Conservation (phyloP, 2,113 vertebrate species). For the Daubentonia madagascariensis region DNA sequence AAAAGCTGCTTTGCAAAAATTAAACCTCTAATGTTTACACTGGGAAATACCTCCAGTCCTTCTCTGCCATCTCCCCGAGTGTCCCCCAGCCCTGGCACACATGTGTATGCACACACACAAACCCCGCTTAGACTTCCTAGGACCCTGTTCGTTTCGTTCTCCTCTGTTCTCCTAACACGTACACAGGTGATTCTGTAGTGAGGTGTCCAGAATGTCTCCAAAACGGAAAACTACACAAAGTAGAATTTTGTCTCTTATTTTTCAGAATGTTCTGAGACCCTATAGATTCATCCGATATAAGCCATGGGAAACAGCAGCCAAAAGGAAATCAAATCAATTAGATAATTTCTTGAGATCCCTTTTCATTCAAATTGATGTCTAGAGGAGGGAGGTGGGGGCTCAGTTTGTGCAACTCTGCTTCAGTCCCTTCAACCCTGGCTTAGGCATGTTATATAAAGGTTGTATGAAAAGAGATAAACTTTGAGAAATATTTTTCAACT, state of each 20-base stretch:
- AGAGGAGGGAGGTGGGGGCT: not conserved
- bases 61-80: not conserved
- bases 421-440: not conserved
- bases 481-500: not conserved
- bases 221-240: not conserved
- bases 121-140: not conserved
- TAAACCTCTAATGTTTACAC: constrained; percentile 65
- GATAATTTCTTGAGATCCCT: not conserved
- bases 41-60: constrained; percentile 60
- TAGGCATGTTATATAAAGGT: not conserved
- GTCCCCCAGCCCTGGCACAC: not conserved
- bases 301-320: not conserved
- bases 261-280: constrained; percentile 17
- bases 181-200: not conserved
- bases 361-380: not conserved
- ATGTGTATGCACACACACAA: not conserved
- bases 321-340: not conserved
- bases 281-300: not conserved
- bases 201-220: not conserved
- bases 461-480: not conserved
- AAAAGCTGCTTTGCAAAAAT: constrained; percentile 64
- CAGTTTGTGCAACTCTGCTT: not conserved
- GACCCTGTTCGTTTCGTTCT: not conserved
- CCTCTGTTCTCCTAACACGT: not conserved
- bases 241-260: constrained; percentile 29